Evolutionary conservation across 2,113 vertebrate genomes (phyloP), one percentile per base, ranked within the genome.

Genomic region (Pitta sordida): DNA sequence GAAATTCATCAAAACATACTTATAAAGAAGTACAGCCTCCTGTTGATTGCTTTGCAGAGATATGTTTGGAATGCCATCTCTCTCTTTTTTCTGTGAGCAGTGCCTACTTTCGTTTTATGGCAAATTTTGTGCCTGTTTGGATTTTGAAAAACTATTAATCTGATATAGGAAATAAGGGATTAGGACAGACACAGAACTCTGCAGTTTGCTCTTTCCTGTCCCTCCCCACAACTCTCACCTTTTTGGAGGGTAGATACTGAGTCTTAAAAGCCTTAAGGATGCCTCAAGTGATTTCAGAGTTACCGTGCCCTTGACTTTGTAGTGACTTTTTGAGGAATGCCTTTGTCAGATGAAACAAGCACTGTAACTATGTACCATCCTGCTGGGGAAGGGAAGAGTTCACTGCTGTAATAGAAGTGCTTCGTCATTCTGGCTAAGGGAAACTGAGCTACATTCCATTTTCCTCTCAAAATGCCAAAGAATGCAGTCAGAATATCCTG

Each of bases 391-490:
- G 67, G 58, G 43, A 83, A 74, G 56, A 75, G 14, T 48, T 79
- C 62, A 43, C 20, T 52, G 65, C 26, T 88, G 43, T 39, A 27
- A 30, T 7, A 79, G 59, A 88, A 94, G 39, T 91, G 93, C 94
- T 96, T 94, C 94, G 94, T 97, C 93, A 96, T 88, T 79, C 80
- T 96, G 34, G 85, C 65, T 94, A 96, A 97, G 71, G 90, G 46
- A 91, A 94, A 92, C 58, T 90, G 34, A 24, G 58, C 65, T 94
- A 2, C 62, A 26, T 73, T 88, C 65, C 41, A 69, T 65, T 93
- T 80, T 71, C 64, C n/a, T 88, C 48, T 94, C 53, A 81, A 76
- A 88, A 78, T 65, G 90, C 79, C 75, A 76, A 92, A 89, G 88
- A 86, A 85, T 79, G 56, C 30, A 88, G 63, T 94, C 71, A 81